Base-by-base conservation (phyloP, 2,797 vertebrate species). In the Xenopus petersii region DNA sequence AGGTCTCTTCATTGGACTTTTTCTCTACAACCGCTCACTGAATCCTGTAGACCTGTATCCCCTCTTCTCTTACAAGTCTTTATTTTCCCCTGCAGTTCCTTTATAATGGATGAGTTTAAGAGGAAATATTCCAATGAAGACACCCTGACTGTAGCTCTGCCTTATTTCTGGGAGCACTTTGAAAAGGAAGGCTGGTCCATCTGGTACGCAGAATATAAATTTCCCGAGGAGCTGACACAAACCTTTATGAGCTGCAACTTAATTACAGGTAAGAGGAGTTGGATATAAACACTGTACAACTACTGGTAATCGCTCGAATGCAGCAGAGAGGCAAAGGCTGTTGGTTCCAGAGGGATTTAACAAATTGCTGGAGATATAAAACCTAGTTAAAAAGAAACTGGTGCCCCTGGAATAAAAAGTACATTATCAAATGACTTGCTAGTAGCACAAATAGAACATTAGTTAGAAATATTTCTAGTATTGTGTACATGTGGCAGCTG, bases 201-300 rank as follows among this genome's bases (percentile, higher is more conserved):
- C 83, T 98, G 96, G 96, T 94, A 88, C n/a, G 54, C 87, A 0
- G 87, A 95, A 76, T 98, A 98, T 87, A 93, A 93, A 51, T 98
- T 89, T 84, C 88, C 94, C 0, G 87, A 93, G 0, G 95, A 98
- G 83, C 93, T 98, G 1, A 85, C 89, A 42, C 91, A 89, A 80
- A 86, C 92, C 71, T 98, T 98, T 87, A 98, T 94, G 93, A 97
- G 95, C 86, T 98, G 95, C 89, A 98, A 98, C 87, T 94, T 98
- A 59, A 98, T 98, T 87, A 92, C 93, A 49, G 95, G 96, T 96
- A 66, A 75, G 59, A 13, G 24, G 42, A 30, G 26, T 30, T 64
- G 4, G 17, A 64, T 64, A 8, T 46, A 36, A 6, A 62, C 24
- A 62, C 15, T 12, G 49, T 51, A 10, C 49, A 30, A 30, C 4